These are phyloP conservation scores for Helogale parvula DNA, from an alignment of 2,113 vertebrate genomes.

Conservation along the genomic window DNA sequence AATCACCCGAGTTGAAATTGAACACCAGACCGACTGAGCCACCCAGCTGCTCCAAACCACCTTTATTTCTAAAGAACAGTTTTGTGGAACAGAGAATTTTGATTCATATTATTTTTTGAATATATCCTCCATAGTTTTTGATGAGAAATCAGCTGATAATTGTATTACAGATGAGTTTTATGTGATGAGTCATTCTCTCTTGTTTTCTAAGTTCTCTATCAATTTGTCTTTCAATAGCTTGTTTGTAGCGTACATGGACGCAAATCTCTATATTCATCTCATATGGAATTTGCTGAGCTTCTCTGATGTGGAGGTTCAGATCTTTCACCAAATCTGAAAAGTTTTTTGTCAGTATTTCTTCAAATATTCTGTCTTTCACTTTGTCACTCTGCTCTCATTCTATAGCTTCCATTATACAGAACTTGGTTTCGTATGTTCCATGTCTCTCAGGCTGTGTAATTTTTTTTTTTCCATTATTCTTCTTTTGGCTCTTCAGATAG, in stretches of 20 bases:
- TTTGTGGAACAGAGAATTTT: neutral
- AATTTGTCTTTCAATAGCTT: neutral
- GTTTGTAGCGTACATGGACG: neutral
- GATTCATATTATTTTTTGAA: neutral
- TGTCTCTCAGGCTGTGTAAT: neutral
- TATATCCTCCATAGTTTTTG: neutral
- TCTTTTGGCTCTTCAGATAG: neutral
- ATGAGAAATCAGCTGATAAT: neutral
- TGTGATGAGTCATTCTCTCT: neutral
- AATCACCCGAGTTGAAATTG: too few relatives aligned
- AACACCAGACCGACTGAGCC: too few relatives aligned
- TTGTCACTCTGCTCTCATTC: neutral
- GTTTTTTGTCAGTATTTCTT: neutral
- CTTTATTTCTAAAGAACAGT: neutral
- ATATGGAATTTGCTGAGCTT: neutral
- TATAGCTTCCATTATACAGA: neutral
- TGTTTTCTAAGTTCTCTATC: neutral
- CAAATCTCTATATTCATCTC: neutral
- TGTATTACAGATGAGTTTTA: neutral
- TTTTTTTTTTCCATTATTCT: neutral
- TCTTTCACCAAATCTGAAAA: neutral
- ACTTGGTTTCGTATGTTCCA: neutral
- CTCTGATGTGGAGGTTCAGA: neutral
- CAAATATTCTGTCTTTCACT: neutral
- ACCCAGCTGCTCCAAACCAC: too few relatives aligned